These are phyloP conservation scores for Aphrocallistes beatrix DNA, from an alignment of 37 sponge, comb jelly and placozoan species.

Conservation along the genomic window DNA sequence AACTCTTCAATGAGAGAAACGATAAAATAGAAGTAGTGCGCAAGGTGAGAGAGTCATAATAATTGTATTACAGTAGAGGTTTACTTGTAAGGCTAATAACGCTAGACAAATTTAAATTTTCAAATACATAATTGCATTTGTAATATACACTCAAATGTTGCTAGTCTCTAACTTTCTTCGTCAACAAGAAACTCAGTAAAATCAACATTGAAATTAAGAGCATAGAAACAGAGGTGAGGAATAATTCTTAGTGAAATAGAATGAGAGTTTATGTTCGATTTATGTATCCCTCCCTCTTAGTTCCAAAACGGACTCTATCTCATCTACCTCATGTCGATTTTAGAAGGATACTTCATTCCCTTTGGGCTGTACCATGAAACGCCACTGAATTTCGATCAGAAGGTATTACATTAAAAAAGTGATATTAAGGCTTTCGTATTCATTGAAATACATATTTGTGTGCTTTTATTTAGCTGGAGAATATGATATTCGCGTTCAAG, in stretches of 20 bases:
- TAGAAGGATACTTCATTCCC: slow-evolving; percentile 86
- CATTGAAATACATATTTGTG: not conserved
- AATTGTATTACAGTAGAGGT: not conserved
- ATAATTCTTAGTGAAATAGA: not conserved
- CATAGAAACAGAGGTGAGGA: slow-evolving; percentile 1
- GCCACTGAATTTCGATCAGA: slow-evolving; percentile 61
- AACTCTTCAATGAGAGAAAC: slow-evolving; percentile 80
- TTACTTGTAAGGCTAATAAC: not conserved
- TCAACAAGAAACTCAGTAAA: not conserved
- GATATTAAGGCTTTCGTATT: not conserved
- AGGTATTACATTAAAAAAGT: slow-evolving; percentile 22
- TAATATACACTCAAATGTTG: not conserved
- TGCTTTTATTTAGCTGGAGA: slow-evolving; percentile 43
- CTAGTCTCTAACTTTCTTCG: not conserved
- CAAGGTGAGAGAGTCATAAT: slow-evolving; percentile 26
- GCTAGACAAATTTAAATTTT: not conserved
- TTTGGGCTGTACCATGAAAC: slow-evolving; percentile 50
- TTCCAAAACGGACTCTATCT: slow-evolving; percentile 72
- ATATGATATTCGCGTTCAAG: slow-evolving; percentile 68
- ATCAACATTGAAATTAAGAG: not conserved
- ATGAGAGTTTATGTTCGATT: too few species aligned
- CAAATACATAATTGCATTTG: not conserved
- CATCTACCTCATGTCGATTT: slow-evolving; percentile 72
- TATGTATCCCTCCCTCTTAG: too few species aligned
- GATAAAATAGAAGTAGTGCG: slow-evolving; percentile 82